A percentile compares a stretch with the other conserved stretches of the same genome.
phyloP scores from a whole-genome alignment of 2,888 invertebrate genomes.

The Achlya flavicornis region DNA sequence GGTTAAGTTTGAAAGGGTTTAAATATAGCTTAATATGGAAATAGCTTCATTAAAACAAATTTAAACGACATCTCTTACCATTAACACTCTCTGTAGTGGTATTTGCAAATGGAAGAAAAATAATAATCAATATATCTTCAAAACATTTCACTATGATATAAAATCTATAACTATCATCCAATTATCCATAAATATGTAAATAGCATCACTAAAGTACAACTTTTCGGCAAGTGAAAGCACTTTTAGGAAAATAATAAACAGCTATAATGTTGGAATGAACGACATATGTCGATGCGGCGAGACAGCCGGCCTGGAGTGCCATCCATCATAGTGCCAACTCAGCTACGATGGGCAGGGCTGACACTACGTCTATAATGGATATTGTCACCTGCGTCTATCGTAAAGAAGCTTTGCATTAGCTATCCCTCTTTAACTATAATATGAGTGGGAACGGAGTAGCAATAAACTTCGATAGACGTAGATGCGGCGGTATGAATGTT shows the following conservation, averaged over 20 bases:
- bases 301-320: constrained; percentile 29
- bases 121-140: neutral
- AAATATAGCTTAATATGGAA: constrained; percentile 22
- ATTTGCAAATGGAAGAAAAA: constrained; percentile 24
- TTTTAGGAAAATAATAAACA: neutral
- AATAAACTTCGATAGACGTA: too few species aligned
- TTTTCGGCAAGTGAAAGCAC: neutral
- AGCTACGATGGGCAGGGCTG: constrained; percentile 22
- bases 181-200: too few species aligned
- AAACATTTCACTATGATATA: too few species aligned
- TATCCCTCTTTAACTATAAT: too few species aligned
- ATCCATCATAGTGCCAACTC: constrained; percentile 36
- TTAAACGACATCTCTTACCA: too few species aligned
- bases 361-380: neutral
- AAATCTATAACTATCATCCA: too few species aligned
- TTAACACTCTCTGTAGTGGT: constrained; percentile 39
- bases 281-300: constrained; percentile 27
- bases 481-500: too few species aligned
- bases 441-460: too few species aligned
- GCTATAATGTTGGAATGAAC: constrained; percentile 15
- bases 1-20: neutral
- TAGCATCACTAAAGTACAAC: too few species aligned
- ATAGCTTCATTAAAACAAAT: constrained; percentile 27
- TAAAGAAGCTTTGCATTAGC: too few species aligned
- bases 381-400: constrained; percentile 4